These are phyloP conservation scores for Romanomermis culicivorax DNA, from an alignment of 2,888 invertebrate species.

Conservation along the genomic window DNA sequence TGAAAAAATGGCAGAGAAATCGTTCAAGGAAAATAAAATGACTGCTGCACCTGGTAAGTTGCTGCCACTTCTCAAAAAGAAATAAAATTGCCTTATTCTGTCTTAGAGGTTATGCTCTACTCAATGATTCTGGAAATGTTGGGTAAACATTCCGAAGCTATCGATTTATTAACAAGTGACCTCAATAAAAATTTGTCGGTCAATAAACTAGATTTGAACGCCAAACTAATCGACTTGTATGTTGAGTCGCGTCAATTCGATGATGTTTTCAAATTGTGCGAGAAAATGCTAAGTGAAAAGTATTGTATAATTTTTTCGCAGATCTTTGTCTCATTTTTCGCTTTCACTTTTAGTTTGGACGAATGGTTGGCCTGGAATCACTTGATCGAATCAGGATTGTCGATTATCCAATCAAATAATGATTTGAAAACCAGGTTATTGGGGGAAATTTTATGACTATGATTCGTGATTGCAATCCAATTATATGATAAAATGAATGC, in stretches of 20 bases:
- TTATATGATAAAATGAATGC: too few relatives aligned
- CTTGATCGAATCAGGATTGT: conserved; percentile 8
- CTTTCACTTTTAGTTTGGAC: conserved; percentile 13
- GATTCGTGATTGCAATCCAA: too few relatives aligned
- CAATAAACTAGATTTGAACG: not conserved
- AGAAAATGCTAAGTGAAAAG: not conserved
- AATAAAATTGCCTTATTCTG: not conserved
- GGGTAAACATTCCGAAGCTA: conserved; percentile 56
- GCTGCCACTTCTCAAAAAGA: not conserved
- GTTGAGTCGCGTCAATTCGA: not conserved
- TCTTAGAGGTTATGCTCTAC: conserved; percentile 59
- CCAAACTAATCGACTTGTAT: not conserved
- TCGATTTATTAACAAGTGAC: conserved; percentile 56
- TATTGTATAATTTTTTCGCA: too few relatives aligned
- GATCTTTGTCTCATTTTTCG: too few relatives aligned
- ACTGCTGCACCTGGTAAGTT: conserved; percentile 54
- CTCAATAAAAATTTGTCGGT: conserved; percentile 40
- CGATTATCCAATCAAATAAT: conserved; percentile 33
- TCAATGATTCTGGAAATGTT: conserved; percentile 54
- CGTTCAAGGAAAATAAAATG: conserved; percentile 60
- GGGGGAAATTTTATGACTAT: too few relatives aligned
- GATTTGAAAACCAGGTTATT: too few relatives aligned
- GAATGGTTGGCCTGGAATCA: conserved; percentile 15
- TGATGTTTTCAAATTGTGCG: not conserved
- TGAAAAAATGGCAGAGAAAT: conserved; percentile 75